Conservation (phyloP, 1,140 invertebrate species). For the Penaeus indicus region DNA sequence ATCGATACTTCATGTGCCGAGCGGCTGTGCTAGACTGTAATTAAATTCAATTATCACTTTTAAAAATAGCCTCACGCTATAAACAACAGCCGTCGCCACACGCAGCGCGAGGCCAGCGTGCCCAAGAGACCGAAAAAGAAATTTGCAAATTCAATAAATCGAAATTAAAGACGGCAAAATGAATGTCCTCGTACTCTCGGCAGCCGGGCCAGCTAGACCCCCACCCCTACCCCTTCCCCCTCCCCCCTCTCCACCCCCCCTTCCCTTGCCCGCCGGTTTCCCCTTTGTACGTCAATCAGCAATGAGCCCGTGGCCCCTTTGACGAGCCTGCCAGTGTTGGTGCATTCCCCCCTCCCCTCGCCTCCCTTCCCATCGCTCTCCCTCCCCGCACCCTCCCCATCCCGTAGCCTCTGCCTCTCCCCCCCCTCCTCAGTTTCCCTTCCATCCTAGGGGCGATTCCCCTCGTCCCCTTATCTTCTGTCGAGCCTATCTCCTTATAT, state of each 20-base stretch:
- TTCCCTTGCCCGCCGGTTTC: conserved; percentile 49
- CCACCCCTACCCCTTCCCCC: background rate
- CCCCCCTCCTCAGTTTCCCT: conserved; percentile 4
- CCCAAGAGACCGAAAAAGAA: too few relatives aligned
- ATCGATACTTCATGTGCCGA: conserved; percentile 64
- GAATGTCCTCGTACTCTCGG: conserved; percentile 57
- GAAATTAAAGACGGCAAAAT: conserved; percentile 53
- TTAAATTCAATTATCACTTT: conserved; percentile 61
- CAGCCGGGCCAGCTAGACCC: conserved; percentile 40
- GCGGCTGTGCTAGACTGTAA: conserved; percentile 57
- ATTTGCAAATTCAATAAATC: conserved; percentile 44
- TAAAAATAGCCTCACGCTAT: conserved; percentile 21
- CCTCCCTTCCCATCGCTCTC: conserved; percentile 23
- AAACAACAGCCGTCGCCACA: background rate
- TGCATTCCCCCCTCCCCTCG: conserved; percentile 27
- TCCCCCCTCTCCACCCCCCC: background rate
- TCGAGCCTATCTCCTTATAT: conserved; percentile 9
- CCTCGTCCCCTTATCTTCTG: conserved; percentile 23
- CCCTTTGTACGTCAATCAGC: conserved; percentile 64
- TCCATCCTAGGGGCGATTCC: background rate
- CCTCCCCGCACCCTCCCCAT: conserved; percentile 17
- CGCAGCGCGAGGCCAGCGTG: background rate
- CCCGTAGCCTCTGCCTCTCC: conserved; percentile 11
- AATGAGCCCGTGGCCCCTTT: conserved; percentile 59
- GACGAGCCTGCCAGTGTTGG: conserved; percentile 40